Evolutionary conservation across 2,113 vertebrate genomes (phyloP).

Genomic region (Quiscalus mexicanus): DNA sequence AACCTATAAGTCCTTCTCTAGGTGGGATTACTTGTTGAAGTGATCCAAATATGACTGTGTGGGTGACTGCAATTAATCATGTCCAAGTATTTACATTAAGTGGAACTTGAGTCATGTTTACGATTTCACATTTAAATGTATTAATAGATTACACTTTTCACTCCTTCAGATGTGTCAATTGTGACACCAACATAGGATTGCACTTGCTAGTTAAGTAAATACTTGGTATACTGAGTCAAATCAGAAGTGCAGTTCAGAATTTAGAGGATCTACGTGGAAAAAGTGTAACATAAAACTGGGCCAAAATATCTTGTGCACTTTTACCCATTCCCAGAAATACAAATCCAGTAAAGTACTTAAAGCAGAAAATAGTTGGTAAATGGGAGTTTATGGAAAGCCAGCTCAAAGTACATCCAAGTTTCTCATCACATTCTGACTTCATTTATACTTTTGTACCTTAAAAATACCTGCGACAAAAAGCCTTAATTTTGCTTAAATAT

Average conservation of each 20-base stretch:
- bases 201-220: neutral
- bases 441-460: neutral
- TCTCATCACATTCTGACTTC: neutral
- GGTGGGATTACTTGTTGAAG: neutral
- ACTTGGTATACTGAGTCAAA: neutral
- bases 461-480: neutral
- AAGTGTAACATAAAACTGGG: neutral
- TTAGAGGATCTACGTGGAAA: neutral
- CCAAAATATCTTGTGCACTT: neutral
- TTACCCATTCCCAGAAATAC: neutral
- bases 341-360: neutral
- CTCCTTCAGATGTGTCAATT: neutral
- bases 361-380: neutral
- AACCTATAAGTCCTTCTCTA: neutral
- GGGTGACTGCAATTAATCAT: neutral
- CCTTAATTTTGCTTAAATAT: neutral
- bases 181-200: neutral
- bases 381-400: neutral
- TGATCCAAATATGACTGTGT: neutral
- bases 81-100: neutral
- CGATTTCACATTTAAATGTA: neutral
- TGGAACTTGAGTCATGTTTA: neutral
- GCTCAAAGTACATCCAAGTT: neutral
- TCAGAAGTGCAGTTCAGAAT: neutral
- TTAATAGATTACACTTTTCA: neutral